Evolutionary conservation across 2,113 vertebrate genomes (phyloP), one percentile per base, ranked within the genome.

Genomic region (Choloepus hoffmanni): DNA sequence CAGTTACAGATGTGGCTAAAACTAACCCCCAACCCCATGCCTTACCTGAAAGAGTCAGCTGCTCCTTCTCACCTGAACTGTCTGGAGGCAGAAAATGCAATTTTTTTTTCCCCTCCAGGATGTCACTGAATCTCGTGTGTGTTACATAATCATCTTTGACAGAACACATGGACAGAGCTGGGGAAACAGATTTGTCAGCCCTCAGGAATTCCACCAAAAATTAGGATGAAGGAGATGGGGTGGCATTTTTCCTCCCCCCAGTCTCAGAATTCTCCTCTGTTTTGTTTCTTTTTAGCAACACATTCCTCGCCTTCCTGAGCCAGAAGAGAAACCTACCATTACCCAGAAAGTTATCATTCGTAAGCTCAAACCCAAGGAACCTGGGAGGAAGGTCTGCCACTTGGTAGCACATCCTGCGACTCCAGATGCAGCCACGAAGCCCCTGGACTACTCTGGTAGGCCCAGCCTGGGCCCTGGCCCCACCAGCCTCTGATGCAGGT

Each of bases 401-500:
- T 95, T 98, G 0, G 96, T 98, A 50, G 99, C 98, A 0, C 97
- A 92, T 93, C 98, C 98, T 36, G 77, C 96, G 6, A 79, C 77
- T 45, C 85, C 81, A 6, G 95, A 97, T 6, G 88, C 91, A 23
- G 62, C 92, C 30, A 65, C 60, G 7, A 98, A 98, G 65, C 96
- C 97, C 26, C 70, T 98, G 92, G 94, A 96, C 93, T 98, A 98
- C 97, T 94, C 98, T 95, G 99, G 99, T 99, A 97, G 13, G 70
- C 18, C 50, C 62, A 8, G 21, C 0, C 62, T 18, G 67, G 36
- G 8, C 48, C 86, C 79, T 65, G 26, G n/a, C 26, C 0, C 23
- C 2, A 0, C 68, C 24, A 26, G 68, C 16, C 62, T 96, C 89
- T 40, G 50, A 55, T 28, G 74, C 67, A 68, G 67, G 33, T 36